phyloP scores from a whole-genome alignment of 2,888 invertebrate genomes.

The Megaustenia siamemsis region DNA sequence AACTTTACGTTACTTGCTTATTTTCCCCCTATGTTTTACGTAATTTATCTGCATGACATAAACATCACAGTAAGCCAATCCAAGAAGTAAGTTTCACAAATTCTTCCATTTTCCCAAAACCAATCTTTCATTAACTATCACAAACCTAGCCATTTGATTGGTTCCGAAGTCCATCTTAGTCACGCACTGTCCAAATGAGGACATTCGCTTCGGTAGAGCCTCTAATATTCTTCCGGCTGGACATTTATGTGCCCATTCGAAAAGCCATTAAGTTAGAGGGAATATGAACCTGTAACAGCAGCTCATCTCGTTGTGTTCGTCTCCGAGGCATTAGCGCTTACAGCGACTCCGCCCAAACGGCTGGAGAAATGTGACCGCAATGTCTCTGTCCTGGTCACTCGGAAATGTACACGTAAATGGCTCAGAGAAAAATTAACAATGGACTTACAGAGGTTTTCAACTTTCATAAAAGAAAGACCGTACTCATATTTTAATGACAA shows the following conservation, averaged over 20 bases:
- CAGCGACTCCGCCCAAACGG: neutral
- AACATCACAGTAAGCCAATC: too few relatives aligned
- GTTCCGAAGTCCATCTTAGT: neutral
- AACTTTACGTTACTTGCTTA: too few relatives aligned
- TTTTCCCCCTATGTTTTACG: too few relatives aligned
- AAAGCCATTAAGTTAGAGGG: constrained; percentile 46
- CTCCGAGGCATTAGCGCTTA: constrained; percentile 28
- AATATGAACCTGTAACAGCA: constrained; percentile 40
- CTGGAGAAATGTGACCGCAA: constrained; percentile 9
- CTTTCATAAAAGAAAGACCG: too few relatives aligned
- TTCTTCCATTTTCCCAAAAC: neutral
- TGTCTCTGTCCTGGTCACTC: neutral
- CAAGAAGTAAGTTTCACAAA: neutral
- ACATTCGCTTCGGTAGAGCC: constrained; percentile 39
- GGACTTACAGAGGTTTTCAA: too few relatives aligned
- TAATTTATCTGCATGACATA: neutral
- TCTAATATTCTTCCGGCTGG: constrained; percentile 41
- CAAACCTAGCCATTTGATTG: constrained; percentile 12
- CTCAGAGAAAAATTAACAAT: neutral
- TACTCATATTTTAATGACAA: too few relatives aligned
- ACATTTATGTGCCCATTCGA: constrained; percentile 45
- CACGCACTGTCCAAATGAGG: constrained; percentile 3
- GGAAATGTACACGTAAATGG: constrained; percentile 7
- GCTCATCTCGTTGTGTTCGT: constrained; percentile 15
- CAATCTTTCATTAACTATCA: neutral